Evolutionary conservation across 2,888 invertebrate genomes (phyloP).

Genomic region (Lochmaea capreae): DNA sequence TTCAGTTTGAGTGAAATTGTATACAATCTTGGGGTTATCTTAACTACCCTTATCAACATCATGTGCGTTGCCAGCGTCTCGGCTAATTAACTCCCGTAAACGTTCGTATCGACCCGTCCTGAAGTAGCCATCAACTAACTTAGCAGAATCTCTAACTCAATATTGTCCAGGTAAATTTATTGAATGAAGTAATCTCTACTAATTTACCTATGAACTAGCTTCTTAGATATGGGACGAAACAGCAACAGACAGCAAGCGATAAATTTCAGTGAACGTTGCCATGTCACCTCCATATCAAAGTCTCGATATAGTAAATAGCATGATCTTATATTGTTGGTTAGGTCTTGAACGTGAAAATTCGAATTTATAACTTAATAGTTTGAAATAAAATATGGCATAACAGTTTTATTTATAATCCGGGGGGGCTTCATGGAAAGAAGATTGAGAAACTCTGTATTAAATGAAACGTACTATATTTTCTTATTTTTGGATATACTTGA

Average conservation of each 20-base stretch:
- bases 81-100: constrained; percentile 29
- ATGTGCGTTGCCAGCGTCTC: constrained; percentile 24
- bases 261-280: background rate
- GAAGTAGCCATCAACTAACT: constrained; percentile 23
- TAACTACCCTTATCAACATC: constrained; percentile 37
- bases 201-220: constrained; percentile 18
- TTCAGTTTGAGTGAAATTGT: constrained; percentile 29
- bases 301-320: background rate
- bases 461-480: no score
- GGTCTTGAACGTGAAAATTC: no score
- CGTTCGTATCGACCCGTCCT: constrained; percentile 28
- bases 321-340: no score
- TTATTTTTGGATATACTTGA: no score
- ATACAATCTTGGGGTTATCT: constrained; percentile 35
- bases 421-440: no score
- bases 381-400: no score
- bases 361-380: no score
- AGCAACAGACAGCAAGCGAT: background rate
- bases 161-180: constrained; percentile 34
- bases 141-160: constrained; percentile 26
- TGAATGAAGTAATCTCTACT: constrained; percentile 15
- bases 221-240: background rate
- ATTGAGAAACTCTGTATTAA: no score
- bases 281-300: background rate
- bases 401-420: no score